Evolutionary conservation across 2,888 invertebrate species (phyloP).

Genomic region (Noctuana brunneofusca): DNA sequence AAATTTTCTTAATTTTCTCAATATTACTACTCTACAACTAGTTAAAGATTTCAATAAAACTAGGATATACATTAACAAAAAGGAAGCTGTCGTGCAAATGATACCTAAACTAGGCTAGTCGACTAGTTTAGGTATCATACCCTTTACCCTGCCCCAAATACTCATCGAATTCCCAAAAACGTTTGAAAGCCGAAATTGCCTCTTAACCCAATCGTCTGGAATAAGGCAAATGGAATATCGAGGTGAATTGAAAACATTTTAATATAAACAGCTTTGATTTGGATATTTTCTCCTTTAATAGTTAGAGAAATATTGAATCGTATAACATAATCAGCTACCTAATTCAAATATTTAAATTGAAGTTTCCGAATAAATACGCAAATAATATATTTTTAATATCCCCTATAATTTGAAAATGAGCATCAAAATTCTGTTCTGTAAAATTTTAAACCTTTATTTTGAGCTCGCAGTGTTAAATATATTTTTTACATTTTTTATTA

Average conservation of each 20-base stretch:
- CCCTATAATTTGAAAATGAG: no score
- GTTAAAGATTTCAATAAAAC: not conserved
- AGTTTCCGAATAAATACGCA: no score
- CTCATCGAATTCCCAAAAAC: slow-evolving; percentile 26
- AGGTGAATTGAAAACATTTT: slow-evolving; percentile 28
- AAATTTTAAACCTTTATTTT: no score
- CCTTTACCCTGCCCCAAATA: slow-evolving; percentile 15
- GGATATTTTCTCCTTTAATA: slow-evolving; percentile 17
- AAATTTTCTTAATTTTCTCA: no score
- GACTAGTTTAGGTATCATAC: no score
- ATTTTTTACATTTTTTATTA: no score
- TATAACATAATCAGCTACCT: not conserved
- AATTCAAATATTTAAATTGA: not conserved
- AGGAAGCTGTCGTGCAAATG: not conserved
- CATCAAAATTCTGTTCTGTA: no score
- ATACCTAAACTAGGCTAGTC: slow-evolving; percentile 16
- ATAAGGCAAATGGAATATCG: slow-evolving; percentile 34
- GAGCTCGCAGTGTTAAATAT: no score
- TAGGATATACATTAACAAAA: not conserved
- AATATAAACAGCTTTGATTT: slow-evolving; percentile 25
- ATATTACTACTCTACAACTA: not conserved
- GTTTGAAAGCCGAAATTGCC: slow-evolving; percentile 32
- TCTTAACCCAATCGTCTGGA: slow-evolving; percentile 31
- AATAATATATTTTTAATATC: no score
- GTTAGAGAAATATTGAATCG: slow-evolving; percentile 8